Conservation (phyloP, 1,140 invertebrate genomes). For the Aleiodes sp. region DNA sequence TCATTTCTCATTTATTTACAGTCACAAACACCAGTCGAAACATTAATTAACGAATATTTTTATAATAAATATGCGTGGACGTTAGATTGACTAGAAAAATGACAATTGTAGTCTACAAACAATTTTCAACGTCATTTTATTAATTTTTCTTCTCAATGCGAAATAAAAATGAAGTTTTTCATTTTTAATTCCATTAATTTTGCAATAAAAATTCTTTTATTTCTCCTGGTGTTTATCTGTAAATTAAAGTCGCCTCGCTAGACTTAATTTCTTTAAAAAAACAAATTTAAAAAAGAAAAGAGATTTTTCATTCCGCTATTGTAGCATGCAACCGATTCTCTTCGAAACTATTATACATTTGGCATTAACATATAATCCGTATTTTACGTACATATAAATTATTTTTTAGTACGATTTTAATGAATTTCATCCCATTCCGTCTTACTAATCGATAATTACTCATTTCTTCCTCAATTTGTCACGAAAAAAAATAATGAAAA, state of each 20-base stretch:
- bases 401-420: slow-evolving; percentile 16
- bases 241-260: not conserved
- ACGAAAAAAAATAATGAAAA: no score
- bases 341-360: slow-evolving; percentile 66
- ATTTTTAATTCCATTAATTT: slow-evolving; percentile 6
- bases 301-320: slow-evolving; percentile 5
- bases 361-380: slow-evolving; percentile 66
- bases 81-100: slow-evolving; percentile 42
- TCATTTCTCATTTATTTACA: slow-evolving; percentile 16
- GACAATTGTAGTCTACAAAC: slow-evolving; percentile 24
- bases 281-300: not conserved
- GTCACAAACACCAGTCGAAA: slow-evolving; percentile 2
- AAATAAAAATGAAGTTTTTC: slow-evolving; percentile 1
- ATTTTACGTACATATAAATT: slow-evolving; percentile 62
- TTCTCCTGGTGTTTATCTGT: not conserved
- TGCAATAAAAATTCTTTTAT: not conserved
- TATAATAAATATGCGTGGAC: slow-evolving; percentile 24
- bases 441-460: not conserved
- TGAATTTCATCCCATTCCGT: not conserved
- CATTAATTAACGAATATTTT: not conserved
- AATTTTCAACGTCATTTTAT: slow-evolving; percentile 33
- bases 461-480: not conserved
- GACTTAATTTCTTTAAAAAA: not conserved
- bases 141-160: not conserved
- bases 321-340: slow-evolving; percentile 34